phyloP scores from a whole-genome alignment of 2,113 vertebrate genomes.

The Ameiurus melas region DNA sequence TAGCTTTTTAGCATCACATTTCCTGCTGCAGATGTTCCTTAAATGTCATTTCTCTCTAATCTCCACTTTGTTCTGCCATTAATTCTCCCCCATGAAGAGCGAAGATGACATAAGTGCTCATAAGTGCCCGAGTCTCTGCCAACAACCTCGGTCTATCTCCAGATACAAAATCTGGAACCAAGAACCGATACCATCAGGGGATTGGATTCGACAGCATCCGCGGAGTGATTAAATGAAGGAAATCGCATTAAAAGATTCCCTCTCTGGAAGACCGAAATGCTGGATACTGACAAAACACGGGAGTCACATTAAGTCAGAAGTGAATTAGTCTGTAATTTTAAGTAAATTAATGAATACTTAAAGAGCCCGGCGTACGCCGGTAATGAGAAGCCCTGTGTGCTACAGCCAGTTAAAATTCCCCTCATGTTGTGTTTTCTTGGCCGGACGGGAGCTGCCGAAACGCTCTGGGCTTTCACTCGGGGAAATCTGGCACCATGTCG shows the following conservation, averaged over 20 bases:
- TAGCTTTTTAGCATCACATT: not conserved
- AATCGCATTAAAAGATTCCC: not conserved
- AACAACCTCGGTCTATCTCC: not conserved
- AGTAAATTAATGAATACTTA: not conserved
- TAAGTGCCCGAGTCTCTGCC: conserved; percentile 9
- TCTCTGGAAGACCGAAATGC: not conserved
- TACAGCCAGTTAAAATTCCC: conserved; percentile 6
- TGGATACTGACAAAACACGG: not conserved
- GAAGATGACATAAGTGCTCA: conserved; percentile 17
- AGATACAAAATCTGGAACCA: not conserved
- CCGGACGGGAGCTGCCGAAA: conserved; percentile 10
- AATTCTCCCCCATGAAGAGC: not conserved
- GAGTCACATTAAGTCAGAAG: not conserved
- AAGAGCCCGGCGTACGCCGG: not conserved
- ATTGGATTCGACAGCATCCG: not conserved
- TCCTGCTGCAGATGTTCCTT: conserved; percentile 3
- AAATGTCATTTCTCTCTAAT: not conserved
- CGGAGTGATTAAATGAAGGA: not conserved
- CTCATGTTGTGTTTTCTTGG: not conserved
- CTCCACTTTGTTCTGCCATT: not conserved
- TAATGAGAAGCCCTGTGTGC: not conserved
- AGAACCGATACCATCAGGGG: not conserved
- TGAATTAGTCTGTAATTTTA: not conserved
- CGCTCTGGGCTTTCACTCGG: conserved; percentile 4
- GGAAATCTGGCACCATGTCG: conserved; percentile 12